Evolutionary conservation across 1,140 invertebrate species (phyloP).

Genomic region (Amyelois transitella): DNA sequence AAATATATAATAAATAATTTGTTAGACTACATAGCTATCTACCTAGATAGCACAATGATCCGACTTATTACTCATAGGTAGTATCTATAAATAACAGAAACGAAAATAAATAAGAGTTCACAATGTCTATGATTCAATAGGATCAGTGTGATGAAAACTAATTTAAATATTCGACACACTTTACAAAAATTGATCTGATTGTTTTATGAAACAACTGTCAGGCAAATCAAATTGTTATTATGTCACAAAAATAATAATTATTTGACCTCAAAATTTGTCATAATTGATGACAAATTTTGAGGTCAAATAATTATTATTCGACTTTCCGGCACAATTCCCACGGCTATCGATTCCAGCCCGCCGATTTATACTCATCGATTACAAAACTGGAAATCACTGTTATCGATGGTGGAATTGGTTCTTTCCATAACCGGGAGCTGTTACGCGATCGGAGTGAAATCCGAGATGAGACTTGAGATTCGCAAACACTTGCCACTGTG

Average conservation of each 20-base stretch:
- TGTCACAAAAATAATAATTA: not conserved
- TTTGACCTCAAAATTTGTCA: not conserved
- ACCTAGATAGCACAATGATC: too few relatives aligned
- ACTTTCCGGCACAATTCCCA: not conserved
- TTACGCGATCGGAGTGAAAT: not conserved
- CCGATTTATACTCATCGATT: not conserved
- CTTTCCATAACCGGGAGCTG: not conserved
- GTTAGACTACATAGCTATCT: too few relatives aligned
- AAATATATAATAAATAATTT: too few relatives aligned
- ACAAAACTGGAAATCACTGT: not conserved
- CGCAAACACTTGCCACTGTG: not conserved
- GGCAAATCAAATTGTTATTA: not conserved
- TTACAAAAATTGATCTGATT: too few relatives aligned
- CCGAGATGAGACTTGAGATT: not conserved
- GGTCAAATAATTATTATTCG: too few relatives aligned
- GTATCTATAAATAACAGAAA: too few relatives aligned
- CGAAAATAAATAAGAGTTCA: too few relatives aligned
- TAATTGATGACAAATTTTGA: too few relatives aligned
- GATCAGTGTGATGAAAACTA: too few relatives aligned
- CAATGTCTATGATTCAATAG: too few relatives aligned
- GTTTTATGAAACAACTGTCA: not conserved
- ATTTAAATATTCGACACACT: too few relatives aligned
- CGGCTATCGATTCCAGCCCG: not conserved
- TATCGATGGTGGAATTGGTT: not conserved
- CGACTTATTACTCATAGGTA: too few relatives aligned